Evolutionary conservation across 2,797 vertebrate species (phyloP).

Genomic region (Anniella stebbinsi): DNA sequence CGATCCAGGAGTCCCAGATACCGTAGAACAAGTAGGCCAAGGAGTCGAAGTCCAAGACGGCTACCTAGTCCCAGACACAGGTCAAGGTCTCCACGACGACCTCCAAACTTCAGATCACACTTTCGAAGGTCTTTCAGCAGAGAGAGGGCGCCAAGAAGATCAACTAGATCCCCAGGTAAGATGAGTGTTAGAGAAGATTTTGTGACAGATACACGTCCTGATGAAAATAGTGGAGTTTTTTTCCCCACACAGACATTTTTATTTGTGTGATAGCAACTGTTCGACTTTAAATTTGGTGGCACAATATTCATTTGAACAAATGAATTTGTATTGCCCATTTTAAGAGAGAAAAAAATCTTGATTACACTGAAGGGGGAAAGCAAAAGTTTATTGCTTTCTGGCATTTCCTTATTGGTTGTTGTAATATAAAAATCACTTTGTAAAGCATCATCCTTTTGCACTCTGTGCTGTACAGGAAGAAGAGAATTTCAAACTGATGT

Average conservation of each 20-base stretch:
- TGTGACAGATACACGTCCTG: background rate
- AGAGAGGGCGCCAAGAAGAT: constrained; percentile 57
- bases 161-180: constrained; percentile 74
- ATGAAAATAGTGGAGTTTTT: background rate
- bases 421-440: background rate
- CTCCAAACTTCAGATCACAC: constrained; percentile 51
- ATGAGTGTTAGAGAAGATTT: background rate
- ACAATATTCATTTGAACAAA: background rate
- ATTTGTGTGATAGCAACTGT: background rate
- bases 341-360: background rate
- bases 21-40: constrained; percentile 65
- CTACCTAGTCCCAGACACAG: constrained; percentile 73
- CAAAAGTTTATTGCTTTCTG: no score
- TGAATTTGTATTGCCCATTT: background rate
- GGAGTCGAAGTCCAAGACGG: constrained; percentile 68
- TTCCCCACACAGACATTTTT: background rate
- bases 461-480: background rate
- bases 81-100: constrained; percentile 72
- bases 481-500: background rate
- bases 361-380: background rate
- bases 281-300: background rate
- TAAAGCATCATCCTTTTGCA: background rate
- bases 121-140: constrained; percentile 67
- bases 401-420: background rate
- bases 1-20: constrained; percentile 71